A percentile compares a stretch with the other conserved stretches of the same genome.
These are phyloP conservation scores for Arizona elegans DNA, from an alignment of 2,113 vertebrate species.

Conservation along the genomic window DNA sequence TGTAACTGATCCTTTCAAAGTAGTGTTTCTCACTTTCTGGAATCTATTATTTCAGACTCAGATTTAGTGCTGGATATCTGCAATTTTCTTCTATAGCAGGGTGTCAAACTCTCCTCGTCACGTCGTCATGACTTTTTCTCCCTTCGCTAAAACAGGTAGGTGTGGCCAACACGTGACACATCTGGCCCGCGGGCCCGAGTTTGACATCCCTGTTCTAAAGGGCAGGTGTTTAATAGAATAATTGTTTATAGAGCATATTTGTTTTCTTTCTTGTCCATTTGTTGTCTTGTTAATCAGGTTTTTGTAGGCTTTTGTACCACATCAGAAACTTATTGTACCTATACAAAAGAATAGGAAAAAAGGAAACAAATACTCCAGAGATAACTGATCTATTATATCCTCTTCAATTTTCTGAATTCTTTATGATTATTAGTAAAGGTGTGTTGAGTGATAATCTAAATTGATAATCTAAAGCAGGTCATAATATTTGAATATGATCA, in stretches of 20 bases:
- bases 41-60: not conserved
- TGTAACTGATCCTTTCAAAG: not conserved
- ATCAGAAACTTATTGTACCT: not conserved
- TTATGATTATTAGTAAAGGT: not conserved
- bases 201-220: not conserved
- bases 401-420: not conserved
- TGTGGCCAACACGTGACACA: too few relatives aligned
- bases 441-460: not conserved
- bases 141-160: too few relatives aligned
- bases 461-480: not conserved
- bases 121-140: too few relatives aligned
- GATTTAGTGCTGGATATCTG: not conserved
- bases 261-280: not conserved
- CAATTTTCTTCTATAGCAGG: not conserved
- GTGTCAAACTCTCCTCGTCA: too few relatives aligned
- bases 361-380: not conserved
- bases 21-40: slow-evolving; percentile 11
- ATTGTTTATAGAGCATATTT: not conserved
- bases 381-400: not conserved
- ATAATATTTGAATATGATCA: not conserved
- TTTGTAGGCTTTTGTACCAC: not conserved
- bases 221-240: not conserved
- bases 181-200: too few relatives aligned
- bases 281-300: not conserved
- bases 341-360: not conserved